phyloP scores from a whole-genome alignment of 2,888 invertebrate genomes.

The Ryuthela nishihirai region DNA sequence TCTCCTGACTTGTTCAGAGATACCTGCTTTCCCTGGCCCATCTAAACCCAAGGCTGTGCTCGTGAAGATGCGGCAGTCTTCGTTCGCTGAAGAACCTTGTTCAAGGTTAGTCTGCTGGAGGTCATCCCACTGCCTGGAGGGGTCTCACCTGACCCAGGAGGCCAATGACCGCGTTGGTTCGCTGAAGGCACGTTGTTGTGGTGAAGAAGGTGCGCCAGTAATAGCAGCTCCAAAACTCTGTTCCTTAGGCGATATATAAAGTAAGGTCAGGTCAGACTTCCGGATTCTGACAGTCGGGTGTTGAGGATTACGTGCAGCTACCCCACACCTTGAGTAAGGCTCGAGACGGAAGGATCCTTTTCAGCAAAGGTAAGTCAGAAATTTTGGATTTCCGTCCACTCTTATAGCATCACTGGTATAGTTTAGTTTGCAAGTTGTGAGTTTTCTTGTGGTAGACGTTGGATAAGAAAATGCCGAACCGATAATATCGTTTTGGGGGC shows the following conservation, averaged over 20 bases:
- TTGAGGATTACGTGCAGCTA: conserved; percentile 12
- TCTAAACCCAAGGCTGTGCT: no score
- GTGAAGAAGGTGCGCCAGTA: conserved; percentile 2
- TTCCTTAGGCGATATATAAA: conserved; percentile 25
- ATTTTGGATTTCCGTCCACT: no score
- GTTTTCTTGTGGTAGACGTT: no score
- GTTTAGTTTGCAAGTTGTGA: no score
- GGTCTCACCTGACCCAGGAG: conserved; percentile 18
- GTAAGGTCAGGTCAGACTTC: conserved; percentile 38
- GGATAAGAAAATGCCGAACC: no score
- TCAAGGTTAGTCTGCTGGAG: conserved; percentile 26
- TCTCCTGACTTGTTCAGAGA: no score
- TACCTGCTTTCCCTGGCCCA: no score
- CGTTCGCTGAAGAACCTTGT: neutral
- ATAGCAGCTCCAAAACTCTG: conserved; percentile 13
- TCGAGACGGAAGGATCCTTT: conserved; percentile 5
- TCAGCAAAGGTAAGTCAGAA: conserved; percentile 22
- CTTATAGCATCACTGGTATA: no score
- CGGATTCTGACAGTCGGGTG: conserved; percentile 23
- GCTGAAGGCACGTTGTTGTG: conserved; percentile 2
- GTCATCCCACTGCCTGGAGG: conserved; percentile 25
- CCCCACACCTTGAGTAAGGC: conserved; percentile 21
- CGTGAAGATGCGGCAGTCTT: no score
- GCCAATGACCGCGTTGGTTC: conserved; percentile 34
- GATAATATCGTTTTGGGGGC: no score